phyloP scores from a whole-genome alignment of 2,888 invertebrate genomes.

The Phalangium opilio region DNA sequence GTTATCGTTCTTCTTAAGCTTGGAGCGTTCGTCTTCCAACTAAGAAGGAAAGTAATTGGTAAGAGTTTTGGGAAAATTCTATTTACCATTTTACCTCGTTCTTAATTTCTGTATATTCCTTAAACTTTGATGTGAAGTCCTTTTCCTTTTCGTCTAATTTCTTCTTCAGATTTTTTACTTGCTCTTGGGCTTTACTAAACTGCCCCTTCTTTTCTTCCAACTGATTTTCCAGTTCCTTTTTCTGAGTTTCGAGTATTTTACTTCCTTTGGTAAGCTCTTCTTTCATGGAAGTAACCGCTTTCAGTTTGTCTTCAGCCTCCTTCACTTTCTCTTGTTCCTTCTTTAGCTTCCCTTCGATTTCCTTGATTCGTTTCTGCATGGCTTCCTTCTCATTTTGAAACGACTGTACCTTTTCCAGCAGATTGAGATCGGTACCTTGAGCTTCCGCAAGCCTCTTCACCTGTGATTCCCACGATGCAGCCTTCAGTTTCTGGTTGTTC shows the following conservation, averaged over 20 bases:
- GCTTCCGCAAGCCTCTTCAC: constrained; percentile 12
- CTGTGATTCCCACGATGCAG: constrained; percentile 11
- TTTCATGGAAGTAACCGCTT: constrained; percentile 8
- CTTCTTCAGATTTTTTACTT: constrained; percentile 43
- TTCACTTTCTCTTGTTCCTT: constrained; percentile 44
- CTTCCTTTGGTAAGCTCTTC: constrained; percentile 15
- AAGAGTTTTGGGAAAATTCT: not conserved
- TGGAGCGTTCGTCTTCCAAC: constrained; percentile 25
- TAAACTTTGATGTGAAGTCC: constrained; percentile 13
- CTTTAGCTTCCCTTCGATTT: constrained; percentile 18
- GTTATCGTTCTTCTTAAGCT: constrained; percentile 22
- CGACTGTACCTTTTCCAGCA: constrained; percentile 35
- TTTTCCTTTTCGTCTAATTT: constrained; percentile 33
- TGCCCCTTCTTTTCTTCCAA: constrained; percentile 50
- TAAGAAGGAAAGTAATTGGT: constrained; percentile 5
- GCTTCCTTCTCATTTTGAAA: constrained; percentile 46
- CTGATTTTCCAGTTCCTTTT: constrained; percentile 30
- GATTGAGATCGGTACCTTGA: constrained; percentile 6
- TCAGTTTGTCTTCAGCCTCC: constrained; percentile 17
- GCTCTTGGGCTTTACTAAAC: constrained; percentile 50
- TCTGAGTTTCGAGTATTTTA: constrained; percentile 10
- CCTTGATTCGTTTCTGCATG: constrained; percentile 38
- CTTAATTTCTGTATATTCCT: not conserved
- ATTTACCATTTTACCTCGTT: not conserved
- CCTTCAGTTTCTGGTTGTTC: constrained; percentile 26